phyloP scores from a whole-genome alignment of 2,113 vertebrate species.

The Neodon shergylaensis region DNA sequence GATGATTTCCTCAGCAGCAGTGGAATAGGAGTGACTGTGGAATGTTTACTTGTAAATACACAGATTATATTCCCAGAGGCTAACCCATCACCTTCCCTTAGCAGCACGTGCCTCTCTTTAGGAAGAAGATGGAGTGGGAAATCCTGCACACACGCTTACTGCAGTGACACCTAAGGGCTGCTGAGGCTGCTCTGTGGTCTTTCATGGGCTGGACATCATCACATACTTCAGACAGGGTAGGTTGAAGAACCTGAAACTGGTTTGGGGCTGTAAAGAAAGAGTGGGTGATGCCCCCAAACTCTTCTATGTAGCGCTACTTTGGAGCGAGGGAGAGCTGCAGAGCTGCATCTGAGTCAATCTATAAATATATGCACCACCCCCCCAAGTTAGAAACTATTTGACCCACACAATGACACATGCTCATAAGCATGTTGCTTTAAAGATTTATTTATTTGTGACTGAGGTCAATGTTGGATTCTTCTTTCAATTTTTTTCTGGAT shows the following conservation, averaged over 20 bases:
- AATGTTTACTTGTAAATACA: background rate
- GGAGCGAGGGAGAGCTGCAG: background rate
- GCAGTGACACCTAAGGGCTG: background rate
- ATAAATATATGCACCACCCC: background rate
- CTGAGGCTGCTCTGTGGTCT: background rate
- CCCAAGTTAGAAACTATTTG: background rate
- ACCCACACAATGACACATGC: rapidly evolving
- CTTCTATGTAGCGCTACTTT: background rate
- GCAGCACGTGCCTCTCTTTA: background rate
- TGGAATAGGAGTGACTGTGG: background rate
- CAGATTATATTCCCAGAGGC: background rate
- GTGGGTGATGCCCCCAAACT: background rate
- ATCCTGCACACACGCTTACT: background rate
- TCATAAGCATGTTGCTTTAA: background rate
- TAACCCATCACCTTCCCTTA: background rate
- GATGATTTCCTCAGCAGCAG: conserved; percentile 15
- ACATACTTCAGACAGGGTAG: too few species aligned
- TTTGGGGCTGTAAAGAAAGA: conserved; percentile 44
- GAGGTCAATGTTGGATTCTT: conserved; percentile 68
- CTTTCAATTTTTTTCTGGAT: background rate
- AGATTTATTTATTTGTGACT: conserved; percentile 40
- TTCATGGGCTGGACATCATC: conserved; percentile 20
- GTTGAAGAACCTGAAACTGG: background rate
- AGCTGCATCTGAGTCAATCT: background rate
- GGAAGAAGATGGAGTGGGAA: background rate